phyloP scores from a whole-genome alignment of 2,113 vertebrate genomes.

The Oceanodroma tethys region DNA sequence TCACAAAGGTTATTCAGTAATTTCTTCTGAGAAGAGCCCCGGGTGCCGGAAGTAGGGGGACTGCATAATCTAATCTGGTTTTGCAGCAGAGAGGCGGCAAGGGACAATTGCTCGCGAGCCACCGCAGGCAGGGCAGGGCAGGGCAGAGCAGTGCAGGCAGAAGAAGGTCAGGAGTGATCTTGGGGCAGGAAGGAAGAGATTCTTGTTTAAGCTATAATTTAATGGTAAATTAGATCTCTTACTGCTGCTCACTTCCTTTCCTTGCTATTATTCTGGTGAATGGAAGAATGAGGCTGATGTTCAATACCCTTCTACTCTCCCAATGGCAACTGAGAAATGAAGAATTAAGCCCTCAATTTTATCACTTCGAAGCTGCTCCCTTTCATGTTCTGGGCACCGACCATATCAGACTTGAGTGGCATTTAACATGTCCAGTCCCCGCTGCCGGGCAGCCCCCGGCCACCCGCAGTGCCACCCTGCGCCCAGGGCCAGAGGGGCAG shows the following conservation, averaged over 20 bases:
- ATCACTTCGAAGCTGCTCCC: background rate
- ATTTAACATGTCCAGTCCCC: background rate
- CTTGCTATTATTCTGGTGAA: background rate
- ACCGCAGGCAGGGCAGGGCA: background rate
- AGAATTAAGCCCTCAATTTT: background rate
- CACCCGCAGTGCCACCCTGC: background rate
- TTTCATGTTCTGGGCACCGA: background rate
- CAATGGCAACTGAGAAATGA: background rate
- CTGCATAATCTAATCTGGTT: background rate
- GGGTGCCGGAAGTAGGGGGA: background rate
- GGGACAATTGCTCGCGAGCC: rapidly evolving
- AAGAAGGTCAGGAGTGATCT: background rate
- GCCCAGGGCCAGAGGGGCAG: too few relatives aligned
- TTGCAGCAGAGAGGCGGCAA: background rate
- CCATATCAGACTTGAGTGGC: background rate
- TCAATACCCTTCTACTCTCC: background rate
- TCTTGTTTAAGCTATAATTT: background rate
- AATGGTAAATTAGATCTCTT: background rate
- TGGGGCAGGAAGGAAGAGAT: background rate
- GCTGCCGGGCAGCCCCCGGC: rapidly evolving
- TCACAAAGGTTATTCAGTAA: background rate
- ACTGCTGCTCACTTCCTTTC: background rate
- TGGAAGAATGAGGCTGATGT: background rate
- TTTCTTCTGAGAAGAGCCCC: background rate
- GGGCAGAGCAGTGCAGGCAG: background rate